Evolutionary conservation across 2,888 invertebrate genomes (phyloP), one percentile per base, ranked within the genome.

Genomic region (Acanthococcus lagerstroemiae): DNA sequence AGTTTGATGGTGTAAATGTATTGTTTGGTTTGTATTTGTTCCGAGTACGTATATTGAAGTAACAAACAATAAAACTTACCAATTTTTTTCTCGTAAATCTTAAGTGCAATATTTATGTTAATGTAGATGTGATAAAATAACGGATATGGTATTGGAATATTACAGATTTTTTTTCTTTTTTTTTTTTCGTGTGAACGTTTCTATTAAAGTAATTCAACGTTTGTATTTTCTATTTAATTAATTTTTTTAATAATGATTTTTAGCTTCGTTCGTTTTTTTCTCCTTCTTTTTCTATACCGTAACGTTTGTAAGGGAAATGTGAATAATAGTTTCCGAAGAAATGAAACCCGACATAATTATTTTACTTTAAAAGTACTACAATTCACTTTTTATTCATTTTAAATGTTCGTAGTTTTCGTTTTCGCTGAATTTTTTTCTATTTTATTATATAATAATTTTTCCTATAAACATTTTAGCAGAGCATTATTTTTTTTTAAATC

Each of bases 51-150:
- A 60, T 27, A n/a, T n/a, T 48, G n/a, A 9, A 50, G 30, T 50
- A 30, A 50, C 30, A 61, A 61, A 61, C 52, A 61, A 61, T 61
- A 52, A 52, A 60, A 61, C 37, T 61, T 61, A 61, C 61, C 61
- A 50, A n/a, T 27, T 61, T 54, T 60, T 60, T 21, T 44, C 24
- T 61, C 22, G 22, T 61, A 52, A 61, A 50, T 27, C 21, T 22
- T 61, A 61, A 61, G 61, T 61, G 61, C 61, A 61, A 61, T 61
- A 61, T 55, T n/a, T 50, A 61, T 61, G 61, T 61, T 61, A 61
- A 61, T 61, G 61, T 61, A 61, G 61, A 61, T 61, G 61, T 61
- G 61, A 61, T 61, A 61, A 58, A 61, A 61, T 61, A 61, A 21
- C 52, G 61, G 52, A 61, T 61, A 61, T 61, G 61, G 61, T 61